A percentile compares a stretch with the other conserved stretches of the same genome.
These are phyloP conservation scores for Pocillopora damicornis DNA, from an alignment of 64 coral and sea anemone genomes.

Conservation along the genomic window DNA sequence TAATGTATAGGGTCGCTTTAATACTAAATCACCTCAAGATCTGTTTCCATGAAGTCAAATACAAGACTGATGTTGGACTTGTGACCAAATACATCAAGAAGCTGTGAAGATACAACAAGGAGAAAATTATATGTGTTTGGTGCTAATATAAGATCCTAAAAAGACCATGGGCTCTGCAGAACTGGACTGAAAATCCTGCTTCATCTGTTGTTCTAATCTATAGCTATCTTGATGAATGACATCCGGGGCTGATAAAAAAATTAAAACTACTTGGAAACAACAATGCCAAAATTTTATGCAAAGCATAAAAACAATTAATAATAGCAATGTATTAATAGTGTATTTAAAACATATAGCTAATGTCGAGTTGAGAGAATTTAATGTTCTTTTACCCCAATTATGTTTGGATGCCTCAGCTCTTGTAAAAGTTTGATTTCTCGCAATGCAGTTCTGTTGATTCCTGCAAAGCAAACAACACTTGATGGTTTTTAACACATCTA, in stretches of 20 bases:
- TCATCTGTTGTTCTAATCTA: too few relatives aligned
- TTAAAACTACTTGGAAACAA: too few relatives aligned
- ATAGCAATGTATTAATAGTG: too few relatives aligned
- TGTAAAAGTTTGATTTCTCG: slow-evolving; percentile 97
- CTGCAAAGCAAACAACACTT: slow-evolving; percentile 12
- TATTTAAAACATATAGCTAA: neutral
- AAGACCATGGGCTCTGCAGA: too few relatives aligned
- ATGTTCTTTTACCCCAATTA: slow-evolving; percentile 80
- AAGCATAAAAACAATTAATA: too few relatives aligned
- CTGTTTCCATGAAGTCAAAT: slow-evolving; percentile 99
- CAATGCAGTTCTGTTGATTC: slow-evolving; percentile 96
- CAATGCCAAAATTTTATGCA: too few relatives aligned
- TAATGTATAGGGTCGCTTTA: too few relatives aligned
- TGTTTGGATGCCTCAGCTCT: slow-evolving; percentile 82
- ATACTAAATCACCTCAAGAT: slow-evolving; percentile 69
- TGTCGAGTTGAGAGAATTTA: neutral
- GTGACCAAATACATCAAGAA: slow-evolving; percentile 96
- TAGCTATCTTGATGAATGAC: too few relatives aligned
- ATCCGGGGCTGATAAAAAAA: too few relatives aligned
- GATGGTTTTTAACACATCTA: neutral
- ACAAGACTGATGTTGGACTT: slow-evolving; percentile 97
- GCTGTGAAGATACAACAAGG: slow-evolving; percentile 40
- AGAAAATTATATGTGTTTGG: neutral
- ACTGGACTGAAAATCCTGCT: too few relatives aligned
- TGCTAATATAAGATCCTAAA: too few relatives aligned